These are phyloP conservation scores for Drosophila malerkotliana DNA, from an alignment of 1,140 invertebrate genomes.

Conservation along the genomic window DNA sequence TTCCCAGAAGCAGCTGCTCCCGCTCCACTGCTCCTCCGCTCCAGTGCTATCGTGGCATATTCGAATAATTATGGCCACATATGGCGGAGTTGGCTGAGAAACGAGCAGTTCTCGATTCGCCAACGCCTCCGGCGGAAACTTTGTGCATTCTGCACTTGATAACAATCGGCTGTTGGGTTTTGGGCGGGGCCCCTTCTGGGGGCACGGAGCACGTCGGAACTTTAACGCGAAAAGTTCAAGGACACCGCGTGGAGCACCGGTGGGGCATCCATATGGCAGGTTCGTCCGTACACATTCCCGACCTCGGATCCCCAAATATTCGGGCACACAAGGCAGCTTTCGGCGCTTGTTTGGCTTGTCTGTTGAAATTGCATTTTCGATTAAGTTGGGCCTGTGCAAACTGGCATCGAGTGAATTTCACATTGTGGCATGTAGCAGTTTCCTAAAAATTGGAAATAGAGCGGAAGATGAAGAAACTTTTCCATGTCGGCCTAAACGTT, in stretches of 20 bases:
- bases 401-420: conserved; percentile 64
- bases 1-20: conserved; percentile 46
- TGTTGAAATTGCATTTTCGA: conserved; percentile 75
- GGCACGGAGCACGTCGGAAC: conserved; percentile 18
- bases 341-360: conserved; percentile 61
- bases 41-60: conserved; percentile 59
- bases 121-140: conserved; percentile 39
- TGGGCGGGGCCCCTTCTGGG: neutral
- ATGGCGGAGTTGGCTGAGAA: conserved; percentile 49
- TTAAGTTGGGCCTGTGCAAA: conserved; percentile 68
- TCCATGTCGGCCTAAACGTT: conserved; percentile 45
- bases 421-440: conserved; percentile 51
- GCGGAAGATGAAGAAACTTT: conserved; percentile 46
- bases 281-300: conserved; percentile 1
- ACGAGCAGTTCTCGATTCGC: conserved; percentile 50
- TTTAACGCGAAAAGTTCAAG: conserved; percentile 75
- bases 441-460: conserved; percentile 8
- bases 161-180: conserved; percentile 61
- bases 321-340: conserved; percentile 21
- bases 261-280: conserved; percentile 22
- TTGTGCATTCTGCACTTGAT: conserved; percentile 79
- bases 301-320: conserved; percentile 18
- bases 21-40: conserved; percentile 7
- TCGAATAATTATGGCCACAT: conserved; percentile 77
- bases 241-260: conserved; percentile 30